Conservation (phyloP, 1,140 invertebrate genomes). For the Zaprionus camerounensis region DNA sequence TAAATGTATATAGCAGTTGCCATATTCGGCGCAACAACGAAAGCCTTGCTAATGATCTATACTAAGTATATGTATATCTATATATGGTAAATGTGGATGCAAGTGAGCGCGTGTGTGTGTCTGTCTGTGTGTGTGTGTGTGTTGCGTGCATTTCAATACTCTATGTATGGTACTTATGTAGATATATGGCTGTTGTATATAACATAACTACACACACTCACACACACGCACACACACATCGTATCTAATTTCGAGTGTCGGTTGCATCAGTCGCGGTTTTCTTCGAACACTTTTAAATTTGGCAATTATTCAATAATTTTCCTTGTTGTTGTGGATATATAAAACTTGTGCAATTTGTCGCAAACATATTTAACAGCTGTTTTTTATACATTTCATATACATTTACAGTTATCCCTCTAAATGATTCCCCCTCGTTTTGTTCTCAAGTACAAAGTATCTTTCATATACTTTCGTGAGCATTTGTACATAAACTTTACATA, state of each 20-base stretch:
- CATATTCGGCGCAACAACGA: slow-evolving; percentile 13
- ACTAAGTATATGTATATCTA: background rate
- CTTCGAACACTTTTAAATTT: slow-evolving; percentile 46
- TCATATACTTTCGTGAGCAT: slow-evolving; percentile 24
- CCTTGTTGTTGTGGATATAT: background rate
- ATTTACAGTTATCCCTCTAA: slow-evolving; percentile 1
- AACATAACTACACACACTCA: slow-evolving; percentile 8
- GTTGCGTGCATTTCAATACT: background rate
- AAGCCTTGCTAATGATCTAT: slow-evolving; percentile 1
- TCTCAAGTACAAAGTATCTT: background rate
- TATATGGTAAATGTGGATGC: slow-evolving; percentile 10
- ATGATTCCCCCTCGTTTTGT: background rate
- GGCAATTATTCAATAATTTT: slow-evolving; percentile 30
- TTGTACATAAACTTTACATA: slow-evolving; percentile 15
- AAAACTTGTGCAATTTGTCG: slow-evolving; percentile 21
- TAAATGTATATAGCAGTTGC: slow-evolving; percentile 14
- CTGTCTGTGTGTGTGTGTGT: background rate
- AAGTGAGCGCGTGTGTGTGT: background rate
- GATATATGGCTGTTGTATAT: background rate
- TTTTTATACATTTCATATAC: slow-evolving; percentile 17
- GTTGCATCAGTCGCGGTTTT: slow-evolving; percentile 49
- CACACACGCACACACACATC: slow-evolving; percentile 4
- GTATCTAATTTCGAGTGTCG: slow-evolving; percentile 39
- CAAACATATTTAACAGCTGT: slow-evolving; percentile 25
- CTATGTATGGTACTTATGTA: background rate